Evolutionary conservation across 2,888 invertebrate species (phyloP).

Genomic region (Metalampra italica): DNA sequence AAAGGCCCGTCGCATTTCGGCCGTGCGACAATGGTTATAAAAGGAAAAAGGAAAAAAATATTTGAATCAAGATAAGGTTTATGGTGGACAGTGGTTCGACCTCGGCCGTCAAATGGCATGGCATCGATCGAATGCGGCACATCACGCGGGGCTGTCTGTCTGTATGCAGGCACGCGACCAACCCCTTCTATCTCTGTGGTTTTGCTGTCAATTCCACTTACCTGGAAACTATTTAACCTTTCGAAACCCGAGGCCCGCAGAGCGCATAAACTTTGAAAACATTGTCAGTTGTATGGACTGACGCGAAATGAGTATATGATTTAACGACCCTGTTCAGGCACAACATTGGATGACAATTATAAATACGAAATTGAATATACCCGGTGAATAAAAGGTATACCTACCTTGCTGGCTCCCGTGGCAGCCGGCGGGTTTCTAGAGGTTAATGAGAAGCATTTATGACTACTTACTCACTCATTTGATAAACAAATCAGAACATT

Average conservation of each 20-base stretch:
- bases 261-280: too few relatives aligned
- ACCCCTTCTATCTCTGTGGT: constrained; percentile 20
- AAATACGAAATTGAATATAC: too few relatives aligned
- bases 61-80: constrained; percentile 73
- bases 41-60: constrained; percentile 43
- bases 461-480: not conserved
- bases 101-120: constrained; percentile 72
- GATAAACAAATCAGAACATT: not conserved
- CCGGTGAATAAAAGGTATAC: too few relatives aligned
- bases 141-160: constrained; percentile 55
- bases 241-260: too few relatives aligned
- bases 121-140: constrained; percentile 64
- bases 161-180: constrained; percentile 44
- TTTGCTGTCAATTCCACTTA: constrained; percentile 11
- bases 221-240: too few relatives aligned
- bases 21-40: constrained; percentile 51
- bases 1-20: constrained; percentile 61
- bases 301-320: too few relatives aligned
- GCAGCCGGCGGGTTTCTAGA: too few relatives aligned
- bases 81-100: constrained; percentile 70
- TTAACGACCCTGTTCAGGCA: too few relatives aligned
- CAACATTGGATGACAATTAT: too few relatives aligned
- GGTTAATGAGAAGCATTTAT: not conserved
- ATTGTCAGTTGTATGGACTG: too few relatives aligned
- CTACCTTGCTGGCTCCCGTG: too few relatives aligned